Evolutionary conservation across 2,113 vertebrate genomes (phyloP).

Genomic region (Ahaetulla prasina): DNA sequence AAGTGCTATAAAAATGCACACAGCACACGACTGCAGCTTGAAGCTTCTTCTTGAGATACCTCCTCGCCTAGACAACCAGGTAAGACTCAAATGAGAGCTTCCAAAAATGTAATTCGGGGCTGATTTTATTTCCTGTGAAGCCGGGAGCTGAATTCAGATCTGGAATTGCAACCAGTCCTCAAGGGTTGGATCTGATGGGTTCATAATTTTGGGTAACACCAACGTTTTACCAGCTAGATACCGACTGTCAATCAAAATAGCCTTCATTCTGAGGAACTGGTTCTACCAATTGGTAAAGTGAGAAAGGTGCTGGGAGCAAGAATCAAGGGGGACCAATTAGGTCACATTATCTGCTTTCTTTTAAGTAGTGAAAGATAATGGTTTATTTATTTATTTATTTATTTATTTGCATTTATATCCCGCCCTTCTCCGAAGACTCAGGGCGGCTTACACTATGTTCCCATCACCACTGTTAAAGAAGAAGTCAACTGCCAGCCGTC

Average conservation of each 20-base stretch:
- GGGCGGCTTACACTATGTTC: no score
- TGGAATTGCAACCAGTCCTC: background rate
- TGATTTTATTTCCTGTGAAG: background rate
- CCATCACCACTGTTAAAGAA: no score
- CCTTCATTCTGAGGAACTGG: background rate
- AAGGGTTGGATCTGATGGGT: no score
- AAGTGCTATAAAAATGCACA: background rate
- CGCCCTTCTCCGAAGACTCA: no score
- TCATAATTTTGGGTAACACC: background rate
- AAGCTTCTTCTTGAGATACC: background rate
- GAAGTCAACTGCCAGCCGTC: no score
- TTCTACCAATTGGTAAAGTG: no score
- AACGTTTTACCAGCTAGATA: background rate
- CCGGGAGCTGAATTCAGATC: background rate
- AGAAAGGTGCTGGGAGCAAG: no score
- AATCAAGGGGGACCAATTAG: no score
- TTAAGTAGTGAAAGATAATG: no score
- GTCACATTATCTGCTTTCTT: no score
- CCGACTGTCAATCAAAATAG: background rate
- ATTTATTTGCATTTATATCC: no score
- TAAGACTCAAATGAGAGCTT: background rate
- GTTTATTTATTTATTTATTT: no score
- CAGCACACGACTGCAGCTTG: rapidly evolving
- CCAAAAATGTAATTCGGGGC: background rate
- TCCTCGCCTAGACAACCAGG: background rate